phyloP scores from a whole-genome alignment of 92 coral and sea anemone species.

The Zoanthus solanderi region DNA sequence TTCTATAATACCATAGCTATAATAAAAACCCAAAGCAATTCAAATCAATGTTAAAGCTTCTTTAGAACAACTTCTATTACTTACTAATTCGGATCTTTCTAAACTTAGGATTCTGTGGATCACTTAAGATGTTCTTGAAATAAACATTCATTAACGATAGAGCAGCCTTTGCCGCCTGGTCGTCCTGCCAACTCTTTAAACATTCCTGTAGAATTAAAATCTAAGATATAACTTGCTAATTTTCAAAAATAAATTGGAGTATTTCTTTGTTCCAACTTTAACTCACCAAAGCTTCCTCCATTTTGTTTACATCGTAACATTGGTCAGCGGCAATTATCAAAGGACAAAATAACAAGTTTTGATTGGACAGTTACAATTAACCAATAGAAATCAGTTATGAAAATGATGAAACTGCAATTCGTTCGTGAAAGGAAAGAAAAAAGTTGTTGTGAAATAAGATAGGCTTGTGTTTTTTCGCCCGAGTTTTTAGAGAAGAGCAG shows the following conservation, averaged over 20 bases:
- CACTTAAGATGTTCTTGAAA: constrained; percentile 85
- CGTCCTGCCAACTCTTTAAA: constrained; percentile 59
- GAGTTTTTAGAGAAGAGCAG: background rate
- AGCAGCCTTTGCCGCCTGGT: constrained; percentile 62
- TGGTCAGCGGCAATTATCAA: constrained; percentile 15
- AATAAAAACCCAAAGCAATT: background rate
- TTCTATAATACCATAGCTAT: too few relatives aligned
- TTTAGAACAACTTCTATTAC: constrained; percentile 3
- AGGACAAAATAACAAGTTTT: background rate
- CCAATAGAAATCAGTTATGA: constrained; percentile 47
- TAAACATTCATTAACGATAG: constrained; percentile 86
- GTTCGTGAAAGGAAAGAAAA: background rate
- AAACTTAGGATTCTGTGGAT: constrained; percentile 86
- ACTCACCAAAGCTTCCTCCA: constrained; percentile 91
- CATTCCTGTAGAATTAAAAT: constrained; percentile 68
- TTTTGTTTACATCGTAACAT: constrained; percentile 45
- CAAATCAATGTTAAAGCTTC: background rate
- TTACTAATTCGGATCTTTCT: constrained; percentile 93
- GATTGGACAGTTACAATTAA: constrained; percentile 35
- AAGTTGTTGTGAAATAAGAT: background rate
- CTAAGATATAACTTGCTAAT: background rate
- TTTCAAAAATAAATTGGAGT: background rate
- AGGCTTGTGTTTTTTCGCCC: background rate
- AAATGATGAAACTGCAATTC: constrained; percentile 8
- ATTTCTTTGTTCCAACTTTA: background rate